Conservation (phyloP, 64 coral and sea anemone species). For the Pachyseris speciosa region DNA sequence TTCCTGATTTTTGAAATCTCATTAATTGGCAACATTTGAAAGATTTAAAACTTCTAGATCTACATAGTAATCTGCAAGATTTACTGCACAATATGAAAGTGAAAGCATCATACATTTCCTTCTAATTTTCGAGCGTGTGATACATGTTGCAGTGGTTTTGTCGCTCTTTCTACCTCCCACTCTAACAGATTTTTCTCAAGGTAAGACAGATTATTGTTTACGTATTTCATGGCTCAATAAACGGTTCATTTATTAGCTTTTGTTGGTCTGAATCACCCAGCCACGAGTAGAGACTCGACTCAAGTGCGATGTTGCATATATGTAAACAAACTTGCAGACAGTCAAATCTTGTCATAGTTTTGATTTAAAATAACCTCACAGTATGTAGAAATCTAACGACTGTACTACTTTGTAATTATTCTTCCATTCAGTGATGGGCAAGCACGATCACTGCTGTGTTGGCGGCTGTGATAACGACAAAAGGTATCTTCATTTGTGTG, state of each 20-base stretch:
- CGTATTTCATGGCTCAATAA: conserved; percentile 2
- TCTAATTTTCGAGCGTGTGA: conserved; percentile 3
- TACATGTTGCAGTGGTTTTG: background rate
- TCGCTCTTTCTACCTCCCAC: background rate
- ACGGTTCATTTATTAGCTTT: conserved; percentile 5
- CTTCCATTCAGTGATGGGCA: background rate
- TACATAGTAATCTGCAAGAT: no score
- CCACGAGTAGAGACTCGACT: background rate
- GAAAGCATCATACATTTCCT: background rate
- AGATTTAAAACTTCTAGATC: background rate
- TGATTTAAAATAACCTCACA: background rate
- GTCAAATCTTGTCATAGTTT: background rate
- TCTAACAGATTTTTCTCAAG: background rate
- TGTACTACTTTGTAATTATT: conserved; percentile 7
- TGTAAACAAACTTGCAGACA: background rate
- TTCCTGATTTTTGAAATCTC: conserved; percentile 7
- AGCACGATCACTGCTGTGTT: conserved; percentile 37
- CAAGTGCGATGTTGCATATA: background rate
- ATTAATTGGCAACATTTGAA: conserved; percentile 24
- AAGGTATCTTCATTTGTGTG: background rate
- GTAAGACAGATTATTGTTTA: background rate
- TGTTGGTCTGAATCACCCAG: conserved; percentile 11
- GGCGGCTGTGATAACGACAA: conserved; percentile 25
- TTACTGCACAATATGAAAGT: no score
- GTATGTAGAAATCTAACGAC: conserved; percentile 1